These are phyloP conservation scores for Acrobeloides nanus DNA, from an alignment of 2,888 invertebrate genomes.

Conservation along the genomic window DNA sequence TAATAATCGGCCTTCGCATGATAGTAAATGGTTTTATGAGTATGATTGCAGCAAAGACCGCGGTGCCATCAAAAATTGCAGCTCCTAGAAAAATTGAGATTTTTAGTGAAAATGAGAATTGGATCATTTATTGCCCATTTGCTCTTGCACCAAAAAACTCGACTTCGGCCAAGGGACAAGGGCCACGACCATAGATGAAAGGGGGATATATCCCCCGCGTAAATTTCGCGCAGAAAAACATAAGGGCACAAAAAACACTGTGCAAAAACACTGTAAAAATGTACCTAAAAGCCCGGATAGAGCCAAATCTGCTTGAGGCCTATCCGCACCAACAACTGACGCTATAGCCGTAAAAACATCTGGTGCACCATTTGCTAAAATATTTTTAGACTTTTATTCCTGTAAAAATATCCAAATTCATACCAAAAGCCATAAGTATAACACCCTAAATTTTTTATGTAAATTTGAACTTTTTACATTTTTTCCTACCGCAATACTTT, in stretches of 20 bases:
- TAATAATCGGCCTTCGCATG: conserved; percentile 59
- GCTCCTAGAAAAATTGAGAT: conserved; percentile 61
- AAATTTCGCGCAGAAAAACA: too few relatives aligned
- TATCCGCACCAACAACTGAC: conserved; percentile 53
- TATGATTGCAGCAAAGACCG: conserved; percentile 62
- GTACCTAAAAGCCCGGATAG: conserved; percentile 55
- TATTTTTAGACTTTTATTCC: too few relatives aligned
- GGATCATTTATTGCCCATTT: too few relatives aligned
- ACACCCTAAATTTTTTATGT: too few relatives aligned
- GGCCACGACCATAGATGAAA: too few relatives aligned
- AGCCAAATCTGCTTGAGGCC: conserved; percentile 55
- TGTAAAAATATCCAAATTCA: neutral
- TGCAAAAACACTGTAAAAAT: too few relatives aligned
- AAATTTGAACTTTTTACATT: too few relatives aligned
- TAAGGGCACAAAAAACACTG: too few relatives aligned
- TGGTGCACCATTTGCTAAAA: conserved; percentile 62
- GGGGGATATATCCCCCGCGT: too few relatives aligned
- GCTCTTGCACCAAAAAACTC: too few relatives aligned
- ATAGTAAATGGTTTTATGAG: conserved; percentile 60
- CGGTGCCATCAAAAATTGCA: conserved; percentile 63
- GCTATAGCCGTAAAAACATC: conserved; percentile 66
- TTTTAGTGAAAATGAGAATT: too few relatives aligned
- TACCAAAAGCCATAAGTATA: conserved; percentile 3
- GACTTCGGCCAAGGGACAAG: too few relatives aligned
- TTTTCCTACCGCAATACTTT: conserved; percentile 55